phyloP scores from a whole-genome alignment of 2,113 vertebrate species.

The Centropristis striata region DNA sequence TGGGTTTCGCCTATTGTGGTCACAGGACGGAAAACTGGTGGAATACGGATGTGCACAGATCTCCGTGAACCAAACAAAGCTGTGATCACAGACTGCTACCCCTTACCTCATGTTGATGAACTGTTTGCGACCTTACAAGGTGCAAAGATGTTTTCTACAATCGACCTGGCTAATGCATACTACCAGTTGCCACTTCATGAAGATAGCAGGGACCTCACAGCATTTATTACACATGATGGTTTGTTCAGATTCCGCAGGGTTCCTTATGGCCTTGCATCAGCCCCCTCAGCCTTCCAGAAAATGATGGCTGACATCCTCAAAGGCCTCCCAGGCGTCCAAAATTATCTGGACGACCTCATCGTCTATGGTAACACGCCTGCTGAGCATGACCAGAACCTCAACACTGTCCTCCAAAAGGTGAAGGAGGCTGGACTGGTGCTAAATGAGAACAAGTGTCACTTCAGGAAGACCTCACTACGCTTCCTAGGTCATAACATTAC shows the following conservation, averaged over 20 bases:
- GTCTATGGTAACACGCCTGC: too few species aligned
- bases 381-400: too few species aligned
- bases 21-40: background rate
- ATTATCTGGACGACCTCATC: too few species aligned
- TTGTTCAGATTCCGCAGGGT: background rate
- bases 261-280: background rate
- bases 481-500: background rate
- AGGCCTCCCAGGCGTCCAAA: too few species aligned
- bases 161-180: background rate
- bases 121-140: background rate
- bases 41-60: background rate
- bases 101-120: background rate
- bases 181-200: conserved; percentile 7
- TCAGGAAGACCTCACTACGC: too few species aligned
- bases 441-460: too few species aligned
- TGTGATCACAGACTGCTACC: background rate
- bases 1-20: background rate
- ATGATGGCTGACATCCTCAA: too few species aligned
- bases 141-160: conserved; percentile 4
- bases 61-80: conserved; percentile 7
- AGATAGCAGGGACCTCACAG: conserved; percentile 1
- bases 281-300: background rate
- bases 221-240: background rate
- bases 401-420: too few species aligned
- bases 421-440: too few species aligned